Base-by-base conservation (phyloP, 2,888 invertebrate genomes). In the Ephialtes manifestator region DNA sequence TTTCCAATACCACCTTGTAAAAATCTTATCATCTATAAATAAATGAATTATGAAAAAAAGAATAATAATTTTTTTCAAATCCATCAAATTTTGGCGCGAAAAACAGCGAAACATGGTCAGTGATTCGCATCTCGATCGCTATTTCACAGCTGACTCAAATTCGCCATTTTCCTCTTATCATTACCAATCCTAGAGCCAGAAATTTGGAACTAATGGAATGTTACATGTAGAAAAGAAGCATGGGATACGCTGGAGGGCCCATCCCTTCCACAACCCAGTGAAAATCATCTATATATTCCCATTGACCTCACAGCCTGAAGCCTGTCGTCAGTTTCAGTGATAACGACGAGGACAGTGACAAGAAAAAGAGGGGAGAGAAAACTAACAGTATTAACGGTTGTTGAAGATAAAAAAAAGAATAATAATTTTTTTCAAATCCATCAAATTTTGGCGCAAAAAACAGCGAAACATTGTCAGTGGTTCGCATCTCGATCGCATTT, bases 351-450 rank as follows among this genome's bases (percentile, higher is more conserved):
- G 18, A 53, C 28, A 28, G 13, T 4, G 58, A 58, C 0, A 8
- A 28, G 28, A n/a, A n/a, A n/a, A n/a, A 15, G 60, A 35, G 43
- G 31, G 13, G 60, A n/a, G 4, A 51, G 48, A 67, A 84, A 51
- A 85, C 86, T 83, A 87, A 85, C 67, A 83, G 81, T 78, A 88
- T 81, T 75, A 86, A 0, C 89, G 18, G 2, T 51, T n/a, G 28
- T n/a, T 24, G 43, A 35, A 4, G 74, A n/a, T n/a, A n/a, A n/a
- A n/a, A n/a, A n/a, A n/a, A n/a, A n/a, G n/a, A n/a, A n/a, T n/a
- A n/a, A n/a, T n/a, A n/a, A n/a, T n/a, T 46, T 13, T 46, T 13
- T 46, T 46, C 0, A 46, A 46, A 46, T 46, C 46, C 4, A 4
- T 48, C 1, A n/a, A 48, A 48, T 48, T 48, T 48, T 0, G 13